Conservation (phyloP, 2,888 invertebrate species). For the Thymelicus sylvestris region DNA sequence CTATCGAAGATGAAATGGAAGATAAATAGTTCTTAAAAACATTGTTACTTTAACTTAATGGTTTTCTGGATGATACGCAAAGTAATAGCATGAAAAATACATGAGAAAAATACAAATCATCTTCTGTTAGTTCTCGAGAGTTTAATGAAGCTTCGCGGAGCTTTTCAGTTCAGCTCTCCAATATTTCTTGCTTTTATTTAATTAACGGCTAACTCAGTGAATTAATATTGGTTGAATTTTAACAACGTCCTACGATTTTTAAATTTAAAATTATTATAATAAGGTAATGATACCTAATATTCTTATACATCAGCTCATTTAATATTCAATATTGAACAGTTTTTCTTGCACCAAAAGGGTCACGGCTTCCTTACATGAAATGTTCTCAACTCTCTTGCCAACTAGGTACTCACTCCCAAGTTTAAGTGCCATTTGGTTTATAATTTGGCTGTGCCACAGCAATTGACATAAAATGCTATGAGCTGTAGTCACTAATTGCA, state of each 20-base stretch:
- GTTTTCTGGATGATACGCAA: too few species aligned
- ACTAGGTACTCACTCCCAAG: not conserved
- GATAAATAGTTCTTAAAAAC: too few species aligned
- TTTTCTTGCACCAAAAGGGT: conserved; percentile 2
- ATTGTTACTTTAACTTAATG: too few species aligned
- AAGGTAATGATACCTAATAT: too few species aligned
- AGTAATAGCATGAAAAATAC: too few species aligned
- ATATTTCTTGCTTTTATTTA: conserved; percentile 1
- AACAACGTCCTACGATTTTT: too few species aligned
- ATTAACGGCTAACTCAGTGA: not conserved
- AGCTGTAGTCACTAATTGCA: conserved; percentile 62
- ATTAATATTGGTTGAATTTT: conserved; percentile 1
- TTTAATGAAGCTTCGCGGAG: conserved; percentile 13
- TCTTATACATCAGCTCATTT: not conserved
- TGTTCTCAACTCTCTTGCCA: conserved; percentile 16
- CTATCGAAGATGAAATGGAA: too few species aligned
- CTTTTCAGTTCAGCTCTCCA: not conserved
- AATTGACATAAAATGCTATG: conserved; percentile 23
- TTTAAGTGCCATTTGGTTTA: conserved; percentile 8
- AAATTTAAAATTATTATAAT: too few species aligned
- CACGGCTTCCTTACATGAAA: conserved; percentile 5
- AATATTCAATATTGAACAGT: not conserved
- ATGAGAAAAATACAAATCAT: not conserved
- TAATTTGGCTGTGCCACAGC: conserved; percentile 24
- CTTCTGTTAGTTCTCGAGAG: not conserved